Conservation (phyloP, 2,888 invertebrate species). For the Charanyca ferruginea region DNA sequence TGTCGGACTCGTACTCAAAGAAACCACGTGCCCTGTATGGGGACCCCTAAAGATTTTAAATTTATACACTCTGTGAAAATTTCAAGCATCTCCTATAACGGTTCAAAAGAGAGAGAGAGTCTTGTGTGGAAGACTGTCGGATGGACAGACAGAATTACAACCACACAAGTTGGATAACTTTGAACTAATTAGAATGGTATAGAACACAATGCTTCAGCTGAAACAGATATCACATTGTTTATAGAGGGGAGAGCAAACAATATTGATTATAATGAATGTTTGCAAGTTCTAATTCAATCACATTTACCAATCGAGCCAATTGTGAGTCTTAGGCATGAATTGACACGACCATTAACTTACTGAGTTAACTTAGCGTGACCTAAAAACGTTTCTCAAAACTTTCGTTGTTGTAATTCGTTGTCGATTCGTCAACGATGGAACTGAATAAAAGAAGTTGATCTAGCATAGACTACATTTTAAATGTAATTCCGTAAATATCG, state of each 20-base stretch:
- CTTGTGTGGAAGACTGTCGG: too few relatives aligned
- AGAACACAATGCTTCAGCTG: conserved; percentile 26
- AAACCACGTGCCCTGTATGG: too few relatives aligned
- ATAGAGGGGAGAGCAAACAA: conserved; percentile 62
- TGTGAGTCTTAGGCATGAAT: conserved; percentile 61
- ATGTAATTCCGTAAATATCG: background rate
- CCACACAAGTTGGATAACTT: background rate
- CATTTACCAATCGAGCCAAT: conserved; percentile 74
- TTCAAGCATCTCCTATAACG: too few relatives aligned
- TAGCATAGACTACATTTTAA: conserved; percentile 13
- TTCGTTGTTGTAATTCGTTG: conserved; percentile 16
- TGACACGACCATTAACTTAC: conserved; percentile 51
- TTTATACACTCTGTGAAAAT: too few relatives aligned
- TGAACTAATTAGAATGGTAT: conserved; percentile 7
- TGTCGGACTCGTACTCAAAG: too few relatives aligned
- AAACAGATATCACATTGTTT: conserved; percentile 59
- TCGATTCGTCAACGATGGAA: background rate
- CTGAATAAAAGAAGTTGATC: conserved; percentile 9
- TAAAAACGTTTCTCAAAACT: conserved; percentile 43
- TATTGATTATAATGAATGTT: conserved; percentile 71
- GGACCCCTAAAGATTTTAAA: too few relatives aligned
- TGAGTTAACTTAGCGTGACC: conserved; percentile 45
- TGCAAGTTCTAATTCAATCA: conserved; percentile 76
- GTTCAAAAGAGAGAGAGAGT: too few relatives aligned
- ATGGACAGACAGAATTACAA: too few relatives aligned